Base-by-base conservation (phyloP, 2,888 invertebrate species). In the Conistra vaccinii region DNA sequence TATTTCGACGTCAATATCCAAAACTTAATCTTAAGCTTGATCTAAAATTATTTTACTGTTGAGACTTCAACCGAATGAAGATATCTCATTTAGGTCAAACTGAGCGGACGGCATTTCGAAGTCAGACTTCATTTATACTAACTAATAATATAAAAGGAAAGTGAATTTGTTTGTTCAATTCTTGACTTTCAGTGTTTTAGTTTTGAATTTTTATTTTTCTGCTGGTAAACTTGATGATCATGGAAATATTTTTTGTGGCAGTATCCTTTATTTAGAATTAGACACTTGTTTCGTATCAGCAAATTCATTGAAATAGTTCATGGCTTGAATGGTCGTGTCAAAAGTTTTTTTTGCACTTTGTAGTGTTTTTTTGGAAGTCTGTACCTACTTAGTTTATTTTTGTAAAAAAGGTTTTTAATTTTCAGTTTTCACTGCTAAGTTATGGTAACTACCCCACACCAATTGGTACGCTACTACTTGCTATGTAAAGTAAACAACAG, bases 71-170 rank as follows among this genome's bases (percentile, higher is more conserved):
- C 61, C 53, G 57, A 83, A 83, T 78, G 63, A 77, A 67, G 71
- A 78, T 78, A 67, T 71, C 79, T 75, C 53, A 80, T 70, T 84
- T 53, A 51, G 74, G 74, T 84, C 69, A 70, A 80, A 69, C 84
- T 63, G 67, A 69, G 65, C 70, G 62, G 51, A 57, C 51, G 63
- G 58, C 72, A 69, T 66, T 71, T 78, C 32, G 58, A 60, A 80
- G 71, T 63, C 79, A 23, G 83, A 72, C 67, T 68, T 73, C 68
- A 80, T 80, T 80, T 83, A 53, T 67, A 53, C 66, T 58, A 71
- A 78, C 53, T 70, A 81, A 78, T 85, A 76, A 69, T 81, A 89
- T 83, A 70, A 74, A 76, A 76, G 17, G 48, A 65, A 63, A 58
- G 48, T 32, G 51, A 29, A 58, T 83, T 83, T 67, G 71, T 83